These are phyloP conservation scores for Linepithema humile DNA, from an alignment of 1,140 invertebrate species.

Conservation along the genomic window DNA sequence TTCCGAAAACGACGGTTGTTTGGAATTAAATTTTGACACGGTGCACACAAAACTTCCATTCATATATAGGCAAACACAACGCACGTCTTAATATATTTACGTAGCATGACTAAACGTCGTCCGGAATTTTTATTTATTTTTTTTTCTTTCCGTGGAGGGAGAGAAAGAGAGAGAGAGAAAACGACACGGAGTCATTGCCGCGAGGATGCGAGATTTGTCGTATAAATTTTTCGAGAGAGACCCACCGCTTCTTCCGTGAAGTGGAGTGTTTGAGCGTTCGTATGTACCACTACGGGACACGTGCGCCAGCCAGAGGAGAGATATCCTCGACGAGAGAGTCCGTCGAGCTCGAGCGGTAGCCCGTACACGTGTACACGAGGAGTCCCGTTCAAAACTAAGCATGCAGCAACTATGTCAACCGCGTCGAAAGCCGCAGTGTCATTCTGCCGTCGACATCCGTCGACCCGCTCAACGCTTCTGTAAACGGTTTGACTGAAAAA, in stretches of 20 bases:
- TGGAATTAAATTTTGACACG: slow-evolving; percentile 27
- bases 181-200: no score
- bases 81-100: slow-evolving; percentile 9
- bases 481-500: slow-evolving; percentile 46
- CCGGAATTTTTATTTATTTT: slow-evolving; percentile 29
- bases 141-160: background rate
- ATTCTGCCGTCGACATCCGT: slow-evolving; percentile 60
- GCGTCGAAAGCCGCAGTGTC: slow-evolving; percentile 61
- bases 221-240: slow-evolving; percentile 60
- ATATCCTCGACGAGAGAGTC: slow-evolving; percentile 53
- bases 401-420: slow-evolving; percentile 59
- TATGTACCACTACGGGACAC: slow-evolving; percentile 66
- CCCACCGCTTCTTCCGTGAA: slow-evolving; percentile 38
- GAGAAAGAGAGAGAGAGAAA: no score
- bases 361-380: slow-evolving; percentile 48
- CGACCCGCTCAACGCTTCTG: slow-evolving; percentile 58
- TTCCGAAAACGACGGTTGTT: background rate
- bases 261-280: slow-evolving; percentile 75
- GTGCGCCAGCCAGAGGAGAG: slow-evolving; percentile 63
- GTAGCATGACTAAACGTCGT: slow-evolving; percentile 5
- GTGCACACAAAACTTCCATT: background rate
- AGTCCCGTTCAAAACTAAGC: slow-evolving; percentile 51
- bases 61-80: slow-evolving; percentile 12
- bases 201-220: slow-evolving; percentile 31
- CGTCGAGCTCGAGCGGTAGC: slow-evolving; percentile 45